Base-by-base conservation (phyloP, 2,113 vertebrate species). In the Reinhardtius hippoglossoides region DNA sequence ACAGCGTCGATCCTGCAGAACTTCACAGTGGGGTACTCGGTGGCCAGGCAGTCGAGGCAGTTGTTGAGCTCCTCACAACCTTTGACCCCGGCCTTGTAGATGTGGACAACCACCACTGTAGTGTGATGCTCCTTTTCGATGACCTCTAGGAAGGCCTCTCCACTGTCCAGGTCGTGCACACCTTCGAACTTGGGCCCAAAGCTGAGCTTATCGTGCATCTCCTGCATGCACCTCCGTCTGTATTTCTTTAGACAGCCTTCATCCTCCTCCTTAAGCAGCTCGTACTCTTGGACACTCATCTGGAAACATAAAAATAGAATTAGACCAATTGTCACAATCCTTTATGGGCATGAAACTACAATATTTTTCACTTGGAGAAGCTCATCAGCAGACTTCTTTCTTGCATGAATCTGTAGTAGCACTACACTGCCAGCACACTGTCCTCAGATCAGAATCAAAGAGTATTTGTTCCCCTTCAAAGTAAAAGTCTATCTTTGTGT, bases 261-360 rank as follows among this genome's bases (percentile, higher is more conserved):
- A 18, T 99, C 97, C 75, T 99, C 98, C 12, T 95, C 95, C 0
- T 98, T 95, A 0, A 98, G 95, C 62, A 99, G 27, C 60, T 98
- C 97, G 1, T 98, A 99, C 84, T 99, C 98, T 89, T 98, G 97
- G 69, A 96, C 92, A 61, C 96, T 99, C 96, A 99, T 98, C 98
- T 99, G 89, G 71, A 62, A 9, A 42, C 42, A n/a, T 0, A 15
- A 3, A 59, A 10, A 31, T 9, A 31, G 24, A 60, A 57, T 59
- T 9, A 42, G 26, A 12, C 24, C 23, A 76, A 63, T 7, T 7
- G 21, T 67, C 6, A 66, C 9, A 26, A 14, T 31, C 46, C 16
- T n/a, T 5, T 48, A 3, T n/a, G 16, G 18, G 3, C 12, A 21
- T 21, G 0, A 7, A 57, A 24, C 12, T 16, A n/a, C 2, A 48